Evolutionary conservation across 2,888 invertebrate genomes (phyloP).

Genomic region (Agonopterix alstromeriana): DNA sequence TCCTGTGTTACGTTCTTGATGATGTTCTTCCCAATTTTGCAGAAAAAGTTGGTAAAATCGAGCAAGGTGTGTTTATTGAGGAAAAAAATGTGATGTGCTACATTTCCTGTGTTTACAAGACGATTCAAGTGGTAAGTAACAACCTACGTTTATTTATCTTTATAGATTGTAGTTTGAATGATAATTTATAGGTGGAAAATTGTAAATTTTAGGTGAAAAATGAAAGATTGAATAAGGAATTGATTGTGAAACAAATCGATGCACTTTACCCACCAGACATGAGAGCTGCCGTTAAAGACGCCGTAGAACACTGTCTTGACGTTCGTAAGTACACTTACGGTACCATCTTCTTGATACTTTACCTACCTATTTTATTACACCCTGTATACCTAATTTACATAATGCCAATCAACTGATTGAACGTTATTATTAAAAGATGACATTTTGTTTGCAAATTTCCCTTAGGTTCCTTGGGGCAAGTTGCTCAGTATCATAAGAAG

Average conservation of each 20-base stretch:
- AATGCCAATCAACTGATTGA: no score
- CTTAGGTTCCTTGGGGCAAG: no score
- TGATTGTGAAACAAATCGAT: conserved; percentile 56
- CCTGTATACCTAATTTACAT: no score
- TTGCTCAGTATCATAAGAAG: no score
- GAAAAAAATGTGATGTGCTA: conserved; percentile 56
- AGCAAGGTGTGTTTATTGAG: conserved; percentile 49
- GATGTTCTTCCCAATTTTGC: conserved; percentile 13
- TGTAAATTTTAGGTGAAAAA: conserved; percentile 45
- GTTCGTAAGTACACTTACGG: conserved; percentile 44
- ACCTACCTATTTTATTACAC: no score
- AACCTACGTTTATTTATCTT: background rate
- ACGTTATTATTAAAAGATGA: no score
- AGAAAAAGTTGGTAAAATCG: conserved; percentile 53
- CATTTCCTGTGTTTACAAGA: conserved; percentile 49
- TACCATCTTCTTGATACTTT: no score
- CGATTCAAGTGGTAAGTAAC: conserved; percentile 42
- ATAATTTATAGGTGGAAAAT: background rate
- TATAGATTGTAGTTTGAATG: background rate
- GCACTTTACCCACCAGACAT: conserved; percentile 51
- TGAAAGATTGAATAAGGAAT: conserved; percentile 40
- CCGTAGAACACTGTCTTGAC: conserved; percentile 35
- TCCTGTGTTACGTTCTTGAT: no score
- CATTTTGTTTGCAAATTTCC: no score
- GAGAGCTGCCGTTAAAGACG: conserved; percentile 37